Conservation (phyloP, 2,113 vertebrate genomes). For the Notiomystis cincta region DNA sequence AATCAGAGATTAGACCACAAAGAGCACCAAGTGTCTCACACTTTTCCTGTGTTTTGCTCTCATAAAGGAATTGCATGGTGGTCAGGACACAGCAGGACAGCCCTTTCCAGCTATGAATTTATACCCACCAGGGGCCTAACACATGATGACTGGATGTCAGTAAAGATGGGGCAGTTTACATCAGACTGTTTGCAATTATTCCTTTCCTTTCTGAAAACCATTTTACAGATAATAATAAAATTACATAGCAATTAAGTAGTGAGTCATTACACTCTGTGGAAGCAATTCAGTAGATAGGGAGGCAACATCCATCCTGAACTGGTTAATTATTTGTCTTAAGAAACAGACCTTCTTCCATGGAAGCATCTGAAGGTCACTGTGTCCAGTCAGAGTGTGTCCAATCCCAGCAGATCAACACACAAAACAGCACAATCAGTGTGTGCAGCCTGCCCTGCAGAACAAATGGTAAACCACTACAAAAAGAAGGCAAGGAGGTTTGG, state of each 20-base stretch:
- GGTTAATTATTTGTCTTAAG: slow-evolving; percentile 30
- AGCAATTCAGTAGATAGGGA: slow-evolving; percentile 10
- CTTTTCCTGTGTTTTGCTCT: neutral
- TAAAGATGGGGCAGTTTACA: neutral
- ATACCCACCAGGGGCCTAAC: neutral
- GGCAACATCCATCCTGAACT: neutral
- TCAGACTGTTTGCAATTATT: neutral
- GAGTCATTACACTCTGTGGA: slow-evolving; percentile 5
- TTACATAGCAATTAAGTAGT: slow-evolving; percentile 6
- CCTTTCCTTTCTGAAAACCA: slow-evolving; percentile 36
- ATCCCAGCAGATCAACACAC: neutral
- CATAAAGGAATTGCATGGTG: neutral
- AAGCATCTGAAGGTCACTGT: neutral
- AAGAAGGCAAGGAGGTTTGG: neutral
- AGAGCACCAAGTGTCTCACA: neutral
- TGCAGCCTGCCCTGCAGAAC: slow-evolving; percentile 13
- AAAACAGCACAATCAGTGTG: neutral
- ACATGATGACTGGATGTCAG: neutral
- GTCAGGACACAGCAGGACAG: neutral
- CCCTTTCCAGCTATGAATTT: neutral
- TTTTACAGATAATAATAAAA: slow-evolving; percentile 40
- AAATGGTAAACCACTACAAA: neutral
- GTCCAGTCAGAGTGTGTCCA: neutral
- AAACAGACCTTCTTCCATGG: neutral
- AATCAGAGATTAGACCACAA: neutral